Conservation (phyloP, 92 coral and sea anemone genomes). For the Siderastrea siderea region DNA sequence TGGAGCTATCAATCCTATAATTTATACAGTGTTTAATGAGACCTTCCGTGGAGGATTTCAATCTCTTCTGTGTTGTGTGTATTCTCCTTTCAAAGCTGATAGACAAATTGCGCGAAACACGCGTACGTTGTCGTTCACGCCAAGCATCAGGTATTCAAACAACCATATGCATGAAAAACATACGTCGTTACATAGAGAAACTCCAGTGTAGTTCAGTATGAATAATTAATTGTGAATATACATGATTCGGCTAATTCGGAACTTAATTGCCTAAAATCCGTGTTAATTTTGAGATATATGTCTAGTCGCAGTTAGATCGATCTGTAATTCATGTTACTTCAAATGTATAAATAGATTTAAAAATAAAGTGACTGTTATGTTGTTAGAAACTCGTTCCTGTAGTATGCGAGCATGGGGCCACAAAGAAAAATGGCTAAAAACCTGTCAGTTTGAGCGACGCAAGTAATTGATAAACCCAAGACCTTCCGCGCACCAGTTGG, state of each 20-base stretch:
- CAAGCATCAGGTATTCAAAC: neutral
- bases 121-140: neutral
- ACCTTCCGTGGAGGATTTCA: constrained; percentile 45
- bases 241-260: neutral
- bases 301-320: too few species aligned
- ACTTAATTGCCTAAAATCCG: neutral
- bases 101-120: neutral
- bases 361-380: too few species aligned
- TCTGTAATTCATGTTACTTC: too few species aligned
- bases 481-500: too few species aligned
- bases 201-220: neutral
- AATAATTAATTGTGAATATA: neutral
- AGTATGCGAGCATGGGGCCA: too few species aligned
- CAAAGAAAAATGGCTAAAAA: too few species aligned
- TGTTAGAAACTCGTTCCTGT: too few species aligned
- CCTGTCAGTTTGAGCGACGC: too few species aligned
- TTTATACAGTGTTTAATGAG: constrained; percentile 51
- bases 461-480: too few species aligned
- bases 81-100: neutral
- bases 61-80: neutral
- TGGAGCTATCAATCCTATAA: constrained; percentile 66
- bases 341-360: too few species aligned
- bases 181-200: neutral
- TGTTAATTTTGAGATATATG: too few species aligned
- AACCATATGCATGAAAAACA: neutral